Percentiles rank a stretch among this genome's conserved stretches.
These are phyloP conservation scores for Myathropa florea DNA, from an alignment of 2,888 invertebrate genomes.

Conservation along the genomic window DNA sequence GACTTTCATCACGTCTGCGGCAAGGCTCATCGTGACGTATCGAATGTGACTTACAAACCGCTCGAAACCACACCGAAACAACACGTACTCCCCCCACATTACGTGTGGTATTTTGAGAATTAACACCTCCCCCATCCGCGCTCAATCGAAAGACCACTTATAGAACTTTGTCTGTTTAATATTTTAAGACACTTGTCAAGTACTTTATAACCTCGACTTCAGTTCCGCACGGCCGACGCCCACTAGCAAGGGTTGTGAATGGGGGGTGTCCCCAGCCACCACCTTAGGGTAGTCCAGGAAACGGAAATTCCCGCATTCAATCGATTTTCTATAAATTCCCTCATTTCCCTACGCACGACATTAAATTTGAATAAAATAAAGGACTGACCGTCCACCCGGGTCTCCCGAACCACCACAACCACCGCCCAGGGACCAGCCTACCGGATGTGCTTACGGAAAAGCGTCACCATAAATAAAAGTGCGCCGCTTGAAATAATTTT, in stretches of 20 bases:
- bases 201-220: slow-evolving; percentile 7
- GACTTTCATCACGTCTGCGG: slow-evolving; percentile 13
- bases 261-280: not conserved
- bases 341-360: not conserved
- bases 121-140: not conserved
- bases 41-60: not conserved
- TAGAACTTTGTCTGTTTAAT: not conserved
- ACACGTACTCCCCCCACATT: not conserved
- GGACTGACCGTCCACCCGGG: not conserved
- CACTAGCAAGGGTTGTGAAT: not conserved
- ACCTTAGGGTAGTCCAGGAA: not conserved
- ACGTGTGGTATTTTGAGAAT: not conserved
- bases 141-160: not conserved
- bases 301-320: not conserved
- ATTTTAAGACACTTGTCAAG: slow-evolving; percentile 33
- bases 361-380: not conserved
- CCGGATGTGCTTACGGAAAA: slow-evolving; percentile 3
- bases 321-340: slow-evolving; percentile 31
- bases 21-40: not conserved
- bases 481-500: slow-evolving; percentile 31
- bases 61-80: not conserved
- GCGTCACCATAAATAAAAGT: slow-evolving; percentile 38
- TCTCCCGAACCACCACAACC: not conserved
- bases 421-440: not conserved
- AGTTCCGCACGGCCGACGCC: slow-evolving; percentile 6